Evolutionary conservation across 2,888 invertebrate species (phyloP), one percentile per base, ranked within the genome.

Genomic region (Rotaria macrura): DNA sequence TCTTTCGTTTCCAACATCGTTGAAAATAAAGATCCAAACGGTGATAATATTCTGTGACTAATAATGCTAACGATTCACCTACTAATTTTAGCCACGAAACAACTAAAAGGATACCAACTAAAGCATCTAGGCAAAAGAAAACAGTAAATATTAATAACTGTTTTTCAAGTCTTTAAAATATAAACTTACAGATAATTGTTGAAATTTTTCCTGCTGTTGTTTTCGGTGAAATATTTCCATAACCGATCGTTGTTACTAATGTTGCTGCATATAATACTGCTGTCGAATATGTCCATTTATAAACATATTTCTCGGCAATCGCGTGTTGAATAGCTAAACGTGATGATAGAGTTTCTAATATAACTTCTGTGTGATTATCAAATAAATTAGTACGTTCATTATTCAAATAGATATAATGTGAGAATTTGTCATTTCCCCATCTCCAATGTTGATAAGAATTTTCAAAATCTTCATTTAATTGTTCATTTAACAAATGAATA

Each of bases 231-330:
- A 87, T 86, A 52, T 87, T 87, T 47, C 87, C 87, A 52, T 87
- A 87, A 25, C 87, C 87, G 20, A 87, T 86, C 40, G 87, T 87
- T 12, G 87, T 87, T n/a, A 87, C 86, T 12, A 87, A 84, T 25
- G 87, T 87, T 49, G 87, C 85, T 9, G 86, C 86, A 55, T 85
- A 87, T 12, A 87, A 47, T 57, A 87, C 34, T 20, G 87, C 86
- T 25, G 85, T 84, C 9, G 85, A 34, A 84, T 84, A 86, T 12
- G 79, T 85, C 87, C 87, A 87, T 74, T 74, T 74, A 40, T 65
- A 65, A 14, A 65, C 65, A 65, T 34, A 65, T 34, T 65, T 65
- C 9, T 65, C 65, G 14, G 2, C 34, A 17, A 34, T 5, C 12
- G 25, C 34, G 12, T 65, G 65, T 65, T 12, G 65, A 0, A 9